Evolutionary conservation across 2,888 invertebrate genomes (phyloP).

Genomic region (Patella caerulea): DNA sequence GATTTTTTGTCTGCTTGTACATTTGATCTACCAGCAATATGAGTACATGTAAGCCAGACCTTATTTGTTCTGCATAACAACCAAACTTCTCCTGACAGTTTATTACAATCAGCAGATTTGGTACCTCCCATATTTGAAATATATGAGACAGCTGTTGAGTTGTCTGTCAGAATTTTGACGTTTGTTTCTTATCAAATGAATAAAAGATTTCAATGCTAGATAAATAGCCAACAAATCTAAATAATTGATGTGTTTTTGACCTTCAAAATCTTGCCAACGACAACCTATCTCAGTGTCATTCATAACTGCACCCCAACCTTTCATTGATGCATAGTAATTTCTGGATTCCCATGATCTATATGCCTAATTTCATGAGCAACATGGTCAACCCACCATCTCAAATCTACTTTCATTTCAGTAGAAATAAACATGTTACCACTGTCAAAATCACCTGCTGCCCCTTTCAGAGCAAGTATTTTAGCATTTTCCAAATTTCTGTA

Average conservation of each 20-base stretch:
- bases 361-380: neutral
- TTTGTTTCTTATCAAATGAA: neutral
- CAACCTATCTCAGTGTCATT: neutral
- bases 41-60: too few relatives aligned
- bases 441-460: neutral
- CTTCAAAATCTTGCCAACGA: neutral
- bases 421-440: neutral
- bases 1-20: too few relatives aligned
- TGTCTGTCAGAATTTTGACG: neutral
- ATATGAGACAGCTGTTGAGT: neutral
- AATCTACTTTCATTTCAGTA: neutral
- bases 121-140: too few relatives aligned
- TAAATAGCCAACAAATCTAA: neutral
- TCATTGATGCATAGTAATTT: neutral
- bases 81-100: too few relatives aligned
- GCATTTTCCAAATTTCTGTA: too few relatives aligned
- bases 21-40: too few relatives aligned
- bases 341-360: neutral
- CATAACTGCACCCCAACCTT: neutral
- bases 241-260: neutral
- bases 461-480: too few relatives aligned
- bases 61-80: too few relatives aligned
- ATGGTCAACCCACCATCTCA: constrained; percentile 1
- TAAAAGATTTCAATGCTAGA: neutral
- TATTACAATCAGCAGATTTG: too few relatives aligned